phyloP scores from a whole-genome alignment of 2,797 vertebrate species.

The Alcedo quadribrachys region DNA sequence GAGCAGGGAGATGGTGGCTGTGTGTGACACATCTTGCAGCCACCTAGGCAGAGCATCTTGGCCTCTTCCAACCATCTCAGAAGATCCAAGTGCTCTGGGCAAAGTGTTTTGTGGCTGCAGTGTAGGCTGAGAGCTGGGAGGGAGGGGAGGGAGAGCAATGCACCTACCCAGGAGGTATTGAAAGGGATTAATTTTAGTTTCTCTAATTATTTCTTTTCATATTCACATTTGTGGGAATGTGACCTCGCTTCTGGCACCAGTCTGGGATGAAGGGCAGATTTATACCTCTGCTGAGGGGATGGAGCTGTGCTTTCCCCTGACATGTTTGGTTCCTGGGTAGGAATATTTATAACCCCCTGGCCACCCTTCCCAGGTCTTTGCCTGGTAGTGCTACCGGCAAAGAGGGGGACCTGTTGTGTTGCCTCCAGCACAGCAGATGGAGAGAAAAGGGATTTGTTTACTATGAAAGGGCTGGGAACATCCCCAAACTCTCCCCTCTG shows the following conservation, averaged over 20 bases:
- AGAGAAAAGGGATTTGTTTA: conserved; percentile 48
- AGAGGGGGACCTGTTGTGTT: accelerated
- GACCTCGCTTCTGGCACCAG: accelerated
- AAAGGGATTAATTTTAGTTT: not conserved
- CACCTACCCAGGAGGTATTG: not conserved
- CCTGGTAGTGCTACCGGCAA: not conserved
- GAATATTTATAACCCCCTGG: not conserved
- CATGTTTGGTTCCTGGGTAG: not conserved
- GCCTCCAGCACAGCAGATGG: not conserved
- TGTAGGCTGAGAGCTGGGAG: not conserved
- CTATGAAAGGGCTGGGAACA: conserved; percentile 11
- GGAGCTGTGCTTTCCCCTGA: accelerated
- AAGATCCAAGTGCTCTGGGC: not conserved
- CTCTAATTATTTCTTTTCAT: not conserved
- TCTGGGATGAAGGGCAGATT: not conserved
- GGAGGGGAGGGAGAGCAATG: not conserved
- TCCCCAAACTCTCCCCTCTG: conserved; percentile 39
- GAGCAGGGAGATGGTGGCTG: not conserved
- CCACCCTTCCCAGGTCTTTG: not conserved
- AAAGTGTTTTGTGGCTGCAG: not conserved
- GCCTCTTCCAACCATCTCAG: not conserved
- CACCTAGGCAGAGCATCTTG: not conserved
- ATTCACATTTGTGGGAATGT: not conserved
- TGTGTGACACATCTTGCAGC: no score
- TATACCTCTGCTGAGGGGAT: not conserved